Percentiles rank a stretch among this genome's conserved stretches.
These are phyloP conservation scores for Ctenopoma multispine DNA, from an alignment of 2,797 vertebrate species.

Conservation along the genomic window DNA sequence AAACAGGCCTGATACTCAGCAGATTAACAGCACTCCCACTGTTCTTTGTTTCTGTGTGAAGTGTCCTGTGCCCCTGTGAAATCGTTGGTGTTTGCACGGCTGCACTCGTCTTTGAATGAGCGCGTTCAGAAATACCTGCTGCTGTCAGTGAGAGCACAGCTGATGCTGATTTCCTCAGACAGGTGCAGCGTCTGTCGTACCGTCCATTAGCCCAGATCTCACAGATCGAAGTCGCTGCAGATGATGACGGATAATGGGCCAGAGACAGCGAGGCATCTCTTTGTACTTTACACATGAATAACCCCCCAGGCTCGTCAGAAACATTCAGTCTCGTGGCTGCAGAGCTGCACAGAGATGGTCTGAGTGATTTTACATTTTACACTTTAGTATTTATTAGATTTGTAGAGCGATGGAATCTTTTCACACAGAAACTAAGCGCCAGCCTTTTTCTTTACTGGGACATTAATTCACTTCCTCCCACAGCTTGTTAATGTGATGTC, in stretches of 20 bases:
- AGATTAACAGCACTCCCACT: too few relatives aligned
- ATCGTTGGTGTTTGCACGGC: not conserved
- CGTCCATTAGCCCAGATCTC: not conserved
- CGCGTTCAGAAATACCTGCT: not conserved
- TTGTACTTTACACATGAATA: constrained; percentile 68
- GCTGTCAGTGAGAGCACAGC: constrained; percentile 10
- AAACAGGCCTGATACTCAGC: constrained; percentile 17
- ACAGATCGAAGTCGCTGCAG: constrained; percentile 34
- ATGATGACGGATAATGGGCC: constrained; percentile 58
- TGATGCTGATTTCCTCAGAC: constrained; percentile 50
- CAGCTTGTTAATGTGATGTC: too few relatives aligned
- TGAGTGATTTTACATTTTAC: too few relatives aligned
- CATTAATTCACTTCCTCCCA: too few relatives aligned
- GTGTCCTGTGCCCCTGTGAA: constrained; percentile 1
- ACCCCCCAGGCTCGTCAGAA: constrained; percentile 49
- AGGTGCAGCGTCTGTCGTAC: constrained; percentile 12
- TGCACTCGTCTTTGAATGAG: not conserved
- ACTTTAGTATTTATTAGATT: too few relatives aligned
- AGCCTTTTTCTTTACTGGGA: too few relatives aligned
- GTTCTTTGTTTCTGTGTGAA: too few relatives aligned
- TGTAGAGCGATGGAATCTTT: too few relatives aligned
- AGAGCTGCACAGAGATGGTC: not conserved
- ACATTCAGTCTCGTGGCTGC: constrained; percentile 41
- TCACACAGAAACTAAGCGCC: too few relatives aligned
- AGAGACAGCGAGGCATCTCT: constrained; percentile 62